These are phyloP conservation scores for Halocaridina rubra DNA, from an alignment of 2,888 invertebrate species.

Conservation along the genomic window DNA sequence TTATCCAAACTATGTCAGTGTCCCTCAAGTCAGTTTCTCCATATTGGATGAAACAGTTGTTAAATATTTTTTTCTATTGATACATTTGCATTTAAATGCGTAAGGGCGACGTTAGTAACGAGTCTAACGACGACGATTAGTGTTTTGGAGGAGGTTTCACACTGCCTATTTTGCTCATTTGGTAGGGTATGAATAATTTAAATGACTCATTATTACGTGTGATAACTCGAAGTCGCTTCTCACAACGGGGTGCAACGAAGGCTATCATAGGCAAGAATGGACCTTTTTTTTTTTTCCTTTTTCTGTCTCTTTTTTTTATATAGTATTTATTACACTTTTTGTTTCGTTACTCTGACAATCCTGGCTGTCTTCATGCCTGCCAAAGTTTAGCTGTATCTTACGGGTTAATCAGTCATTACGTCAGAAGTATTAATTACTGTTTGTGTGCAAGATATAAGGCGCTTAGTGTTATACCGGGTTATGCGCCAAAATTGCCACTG, in stretches of 20 bases:
- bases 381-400: conserved; percentile 50
- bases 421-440: conserved; percentile 47
- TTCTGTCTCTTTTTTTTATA: conserved; percentile 1
- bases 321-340: conserved; percentile 12
- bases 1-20: too few species aligned
- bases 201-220: not conserved
- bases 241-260: not conserved
- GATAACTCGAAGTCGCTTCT: conserved; percentile 11
- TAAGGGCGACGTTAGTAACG: conserved; percentile 26
- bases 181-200: conserved; percentile 24
- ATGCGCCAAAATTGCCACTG: too few species aligned
- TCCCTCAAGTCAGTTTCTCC: conserved; percentile 2
- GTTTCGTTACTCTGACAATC: conserved; percentile 40
- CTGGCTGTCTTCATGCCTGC: conserved; percentile 46
- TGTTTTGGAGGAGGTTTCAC: conserved; percentile 5
- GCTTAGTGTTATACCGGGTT: too few species aligned
- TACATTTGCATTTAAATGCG: conserved; percentile 41
- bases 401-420: conserved; percentile 53
- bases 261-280: not conserved
- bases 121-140: too few species aligned
- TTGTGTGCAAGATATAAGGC: conserved; percentile 18
- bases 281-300: not conserved
- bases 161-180: conserved; percentile 52
- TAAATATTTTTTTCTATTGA: conserved; percentile 14
- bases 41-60: conserved; percentile 21